A percentile compares a stretch with the other conserved stretches of the same genome.
phyloP scores from a whole-genome alignment of 2,888 invertebrate species.

The Drosophila flavopinicola region DNA sequence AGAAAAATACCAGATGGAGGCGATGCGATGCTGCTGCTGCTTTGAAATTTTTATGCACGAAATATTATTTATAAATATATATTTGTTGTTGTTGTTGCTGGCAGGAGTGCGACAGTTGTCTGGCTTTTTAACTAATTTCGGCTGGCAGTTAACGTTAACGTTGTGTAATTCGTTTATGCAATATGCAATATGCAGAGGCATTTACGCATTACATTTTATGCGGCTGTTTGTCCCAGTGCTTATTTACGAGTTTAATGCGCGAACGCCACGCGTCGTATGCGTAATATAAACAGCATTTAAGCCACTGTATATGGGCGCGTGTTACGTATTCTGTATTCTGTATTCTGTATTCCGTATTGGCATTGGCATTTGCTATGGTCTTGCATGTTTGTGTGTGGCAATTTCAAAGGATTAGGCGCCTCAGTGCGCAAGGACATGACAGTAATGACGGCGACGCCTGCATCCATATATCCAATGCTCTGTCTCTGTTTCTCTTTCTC shows the following conservation, averaged over 20 bases:
- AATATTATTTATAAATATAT: slow-evolving; percentile 57
- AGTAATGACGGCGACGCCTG: slow-evolving; percentile 38
- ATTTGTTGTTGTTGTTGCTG: too few relatives aligned
- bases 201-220: slow-evolving; percentile 72
- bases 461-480: slow-evolving; percentile 16
- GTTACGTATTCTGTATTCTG: slow-evolving; percentile 41
- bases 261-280: slow-evolving; percentile 65
- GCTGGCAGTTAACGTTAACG: slow-evolving; percentile 66
- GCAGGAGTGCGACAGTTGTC: slow-evolving; percentile 22
- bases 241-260: slow-evolving; percentile 62
- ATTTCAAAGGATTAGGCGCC: slow-evolving; percentile 79
- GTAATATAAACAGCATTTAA: slow-evolving; percentile 61
- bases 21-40: slow-evolving; percentile 17
- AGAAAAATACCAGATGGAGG: slow-evolving; percentile 67
- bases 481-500: too few relatives aligned
- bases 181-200: slow-evolving; percentile 51
- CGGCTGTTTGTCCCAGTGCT: slow-evolving; percentile 54
- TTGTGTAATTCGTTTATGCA: slow-evolving; percentile 59
- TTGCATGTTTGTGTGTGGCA: slow-evolving; percentile 46
- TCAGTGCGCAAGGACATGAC: slow-evolving; percentile 72
- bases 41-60: slow-evolving; percentile 61
- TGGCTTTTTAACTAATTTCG: slow-evolving; percentile 68
- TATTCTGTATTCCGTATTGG: slow-evolving; percentile 27
- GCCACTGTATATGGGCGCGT: slow-evolving; percentile 42
- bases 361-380: slow-evolving; percentile 30